Base-by-base conservation (phyloP, 2,888 invertebrate genomes). In the Conus canariensis region DNA sequence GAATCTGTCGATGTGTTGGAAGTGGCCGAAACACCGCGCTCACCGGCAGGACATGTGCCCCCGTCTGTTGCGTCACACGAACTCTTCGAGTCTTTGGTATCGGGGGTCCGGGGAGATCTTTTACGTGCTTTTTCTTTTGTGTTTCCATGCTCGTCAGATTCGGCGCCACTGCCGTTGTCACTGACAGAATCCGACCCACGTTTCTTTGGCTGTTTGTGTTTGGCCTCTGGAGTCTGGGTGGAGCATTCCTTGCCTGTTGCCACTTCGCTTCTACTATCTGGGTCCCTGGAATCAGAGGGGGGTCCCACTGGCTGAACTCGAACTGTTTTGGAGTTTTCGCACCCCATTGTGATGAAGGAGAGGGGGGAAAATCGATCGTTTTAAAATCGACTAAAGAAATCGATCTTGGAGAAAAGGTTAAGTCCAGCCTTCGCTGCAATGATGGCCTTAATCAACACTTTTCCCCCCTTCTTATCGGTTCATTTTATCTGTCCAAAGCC, bases 1-100 rank as follows among this genome's bases (percentile, higher is more conserved):
- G 96, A 96, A 90, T 96, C 96, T 6, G 93, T 90, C 87, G 95
- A 95, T 82, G 95, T 93, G 89, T 95, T 95, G 6, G 95, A 95
- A 9, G 94, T 93, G 0, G 96, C 96, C 0, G 95, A 95, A 9
- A 94, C 94, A 9, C 94, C 94, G 9, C 95, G 90, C 59, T 94
- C 94, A 45, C 93, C 93, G 70, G 90, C 90, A 56, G 0, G 91
- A 90, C 25, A 91, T 90, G 22, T 92, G 92, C 74, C 93, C 3
- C 91, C 64, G 64, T 7, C 92, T 83, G 94, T 82, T 87, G 93
- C 93, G 0, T 89, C 93, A 64, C 90, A 90, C 0, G 94, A 94
- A 14, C 93, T 93, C 85, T 93, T 85, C 12, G 91, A 90, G n/a
- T 92, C 90, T 22, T 87, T 88, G 80, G 90, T 93, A 16, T 7